A percentile compares a stretch with the other conserved stretches of the same genome.
These are phyloP conservation scores for Lepeophtheirus nordmannii DNA, from an alignment of 2,888 invertebrate species.

Conservation along the genomic window DNA sequence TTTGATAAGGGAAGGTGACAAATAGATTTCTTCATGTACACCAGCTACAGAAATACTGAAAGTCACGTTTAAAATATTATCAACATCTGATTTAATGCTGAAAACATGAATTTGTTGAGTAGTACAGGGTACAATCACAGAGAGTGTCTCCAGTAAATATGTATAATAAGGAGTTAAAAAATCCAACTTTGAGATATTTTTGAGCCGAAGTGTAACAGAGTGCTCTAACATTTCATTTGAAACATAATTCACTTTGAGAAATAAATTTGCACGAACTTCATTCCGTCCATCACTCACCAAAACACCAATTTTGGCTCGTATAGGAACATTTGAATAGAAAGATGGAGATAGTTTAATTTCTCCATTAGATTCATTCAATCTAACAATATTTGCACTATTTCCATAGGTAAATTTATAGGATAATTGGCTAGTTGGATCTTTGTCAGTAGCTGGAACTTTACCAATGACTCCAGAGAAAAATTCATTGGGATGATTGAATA, in stretches of 20 bases:
- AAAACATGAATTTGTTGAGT: conserved; percentile 83
- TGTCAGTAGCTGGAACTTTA: conserved; percentile 78
- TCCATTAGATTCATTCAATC: conserved; percentile 65
- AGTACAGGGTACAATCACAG: conserved; percentile 78
- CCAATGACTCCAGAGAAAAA: conserved; percentile 86
- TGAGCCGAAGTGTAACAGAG: conserved; percentile 78
- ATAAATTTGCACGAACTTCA: conserved; percentile 82
- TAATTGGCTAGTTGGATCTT: conserved; percentile 68
- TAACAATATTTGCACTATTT: conserved; percentile 76
- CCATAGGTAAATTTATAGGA: conserved; percentile 70
- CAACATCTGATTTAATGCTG: conserved; percentile 71
- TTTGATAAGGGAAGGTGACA: conserved; percentile 71
- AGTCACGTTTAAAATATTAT: conserved; percentile 79
- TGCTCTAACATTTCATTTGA: conserved; percentile 87
- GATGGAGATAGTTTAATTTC: conserved; percentile 74
- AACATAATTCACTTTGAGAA: conserved; percentile 69
- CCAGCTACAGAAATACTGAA: conserved; percentile 74
- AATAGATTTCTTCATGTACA: conserved; percentile 58
- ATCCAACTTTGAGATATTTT: conserved; percentile 80
- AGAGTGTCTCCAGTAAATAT: conserved; percentile 75
- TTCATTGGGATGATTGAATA: conserved; percentile 86
- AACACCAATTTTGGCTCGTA: conserved; percentile 80
- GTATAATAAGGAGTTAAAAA: conserved; percentile 68
- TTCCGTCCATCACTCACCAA: conserved; percentile 88
- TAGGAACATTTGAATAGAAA: conserved; percentile 84